Conservation (phyloP, 2,888 invertebrate genomes). For the Lepetodrilus schrolli region DNA sequence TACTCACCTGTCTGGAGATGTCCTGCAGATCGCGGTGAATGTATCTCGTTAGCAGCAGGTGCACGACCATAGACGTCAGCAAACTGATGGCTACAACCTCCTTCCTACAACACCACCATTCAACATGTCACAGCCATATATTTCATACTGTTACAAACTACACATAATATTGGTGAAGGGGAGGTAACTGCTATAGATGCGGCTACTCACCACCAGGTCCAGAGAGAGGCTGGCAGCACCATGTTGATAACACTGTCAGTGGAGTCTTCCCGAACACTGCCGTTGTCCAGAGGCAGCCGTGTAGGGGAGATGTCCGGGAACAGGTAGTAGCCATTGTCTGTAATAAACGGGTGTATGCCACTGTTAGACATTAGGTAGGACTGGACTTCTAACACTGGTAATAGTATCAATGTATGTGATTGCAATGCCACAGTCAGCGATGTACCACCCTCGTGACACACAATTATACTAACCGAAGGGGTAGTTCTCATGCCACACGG, state of each 20-base stretch:
- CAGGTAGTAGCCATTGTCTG: constrained; percentile 69
- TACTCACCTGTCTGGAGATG: constrained; percentile 2
- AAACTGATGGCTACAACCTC: constrained; percentile 86
- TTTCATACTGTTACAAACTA: background rate
- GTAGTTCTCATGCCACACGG: constrained; percentile 69
- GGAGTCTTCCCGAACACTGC: background rate
- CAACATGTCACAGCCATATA: too few relatives aligned
- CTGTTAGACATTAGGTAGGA: too few relatives aligned
- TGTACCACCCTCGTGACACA: too few relatives aligned
- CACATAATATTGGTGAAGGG: background rate
- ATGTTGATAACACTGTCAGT: constrained; percentile 38
- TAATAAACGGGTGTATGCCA: too few relatives aligned
- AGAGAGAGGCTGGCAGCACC: constrained; percentile 80
- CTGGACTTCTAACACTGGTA: too few relatives aligned
- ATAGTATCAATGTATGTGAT: too few relatives aligned
- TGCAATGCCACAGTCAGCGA: too few relatives aligned
- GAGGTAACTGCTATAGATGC: background rate
- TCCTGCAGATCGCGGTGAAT: background rate
- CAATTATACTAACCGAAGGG: constrained; percentile 70
- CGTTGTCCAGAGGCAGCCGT: constrained; percentile 4
- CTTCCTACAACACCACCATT: too few relatives aligned
- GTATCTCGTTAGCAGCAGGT: constrained; percentile 47
- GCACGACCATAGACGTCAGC: constrained; percentile 81
- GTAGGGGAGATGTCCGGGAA: constrained; percentile 52
- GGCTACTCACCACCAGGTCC: constrained; percentile 83